Conservation (phyloP, 2,113 vertebrate genomes). For the Centropus bengalensis region DNA sequence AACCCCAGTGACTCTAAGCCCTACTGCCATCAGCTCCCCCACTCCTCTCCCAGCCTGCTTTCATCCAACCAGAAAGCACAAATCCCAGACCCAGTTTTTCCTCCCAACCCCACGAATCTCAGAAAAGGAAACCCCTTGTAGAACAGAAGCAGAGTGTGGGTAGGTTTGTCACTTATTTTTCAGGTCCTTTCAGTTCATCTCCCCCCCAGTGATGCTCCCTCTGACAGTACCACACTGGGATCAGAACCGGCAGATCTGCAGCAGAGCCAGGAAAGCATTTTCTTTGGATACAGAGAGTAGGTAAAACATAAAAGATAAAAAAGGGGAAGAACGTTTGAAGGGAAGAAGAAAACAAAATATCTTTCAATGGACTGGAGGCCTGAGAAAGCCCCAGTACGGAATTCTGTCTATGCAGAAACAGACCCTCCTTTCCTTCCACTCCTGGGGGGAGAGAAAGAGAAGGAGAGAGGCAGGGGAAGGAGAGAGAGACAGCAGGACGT, state of each 20-base stretch:
- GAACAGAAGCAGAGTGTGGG: conserved; percentile 64
- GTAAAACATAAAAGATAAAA: neutral
- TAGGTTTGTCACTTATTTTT: conserved; percentile 3
- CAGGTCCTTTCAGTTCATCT: conserved; percentile 20
- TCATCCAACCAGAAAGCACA: neutral
- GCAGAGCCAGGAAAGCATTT: conserved; percentile 44
- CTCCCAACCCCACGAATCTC: neutral
- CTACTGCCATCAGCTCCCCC: neutral
- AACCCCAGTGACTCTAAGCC: neutral
- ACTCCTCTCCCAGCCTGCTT: neutral
- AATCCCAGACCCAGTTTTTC: neutral
- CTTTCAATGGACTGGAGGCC: neutral
- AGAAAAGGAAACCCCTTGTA: conserved; percentile 29
- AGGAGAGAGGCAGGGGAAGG: neutral
- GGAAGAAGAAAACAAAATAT: neutral
- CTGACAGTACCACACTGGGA: conserved; percentile 48
- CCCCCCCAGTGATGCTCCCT: conserved; percentile 31
- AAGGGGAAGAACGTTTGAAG: conserved; percentile 17
- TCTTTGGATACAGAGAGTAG: neutral
- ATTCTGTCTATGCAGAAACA: neutral
- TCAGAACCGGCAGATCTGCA: conserved; percentile 50
- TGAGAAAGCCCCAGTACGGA: neutral
- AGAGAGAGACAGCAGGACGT: conserved; percentile 30
- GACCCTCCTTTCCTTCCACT: conserved; percentile 1
- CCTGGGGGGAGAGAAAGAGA: neutral